phyloP scores from a whole-genome alignment of 2,888 invertebrate species.

The Acleris cristana region DNA sequence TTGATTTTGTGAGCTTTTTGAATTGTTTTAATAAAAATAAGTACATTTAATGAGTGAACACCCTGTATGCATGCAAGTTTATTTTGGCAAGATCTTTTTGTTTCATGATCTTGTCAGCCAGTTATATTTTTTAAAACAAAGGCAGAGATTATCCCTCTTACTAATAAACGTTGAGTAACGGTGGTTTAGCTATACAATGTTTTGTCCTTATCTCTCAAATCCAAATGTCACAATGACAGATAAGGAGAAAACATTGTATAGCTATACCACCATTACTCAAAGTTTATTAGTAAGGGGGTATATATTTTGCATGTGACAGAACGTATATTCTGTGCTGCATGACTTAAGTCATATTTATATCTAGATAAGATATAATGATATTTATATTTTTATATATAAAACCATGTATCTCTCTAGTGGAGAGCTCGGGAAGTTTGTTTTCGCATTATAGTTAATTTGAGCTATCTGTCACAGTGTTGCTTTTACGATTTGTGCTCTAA shows the following conservation, averaged over 20 bases:
- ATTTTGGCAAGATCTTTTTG: conserved; percentile 6
- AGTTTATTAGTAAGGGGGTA: too few relatives aligned
- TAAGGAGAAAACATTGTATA: too few relatives aligned
- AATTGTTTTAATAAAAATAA: not conserved
- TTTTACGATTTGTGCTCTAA: conserved; percentile 48
- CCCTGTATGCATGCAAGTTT: conserved; percentile 33
- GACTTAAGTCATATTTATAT: conserved; percentile 50
- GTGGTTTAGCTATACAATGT: too few relatives aligned
- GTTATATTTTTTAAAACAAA: conserved; percentile 22
- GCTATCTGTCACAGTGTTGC: conserved; percentile 30
- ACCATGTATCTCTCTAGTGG: conserved; percentile 78
- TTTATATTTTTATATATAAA: conserved; percentile 52
- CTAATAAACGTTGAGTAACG: too few relatives aligned
- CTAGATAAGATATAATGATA: conserved; percentile 50
- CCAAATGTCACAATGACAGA: too few relatives aligned
- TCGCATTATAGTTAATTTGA: conserved; percentile 49
- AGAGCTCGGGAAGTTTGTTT: conserved; percentile 80
- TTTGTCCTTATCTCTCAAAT: too few relatives aligned
- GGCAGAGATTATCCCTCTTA: conserved; percentile 22
- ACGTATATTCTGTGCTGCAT: conserved; percentile 65
- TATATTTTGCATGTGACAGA: conserved; percentile 73
- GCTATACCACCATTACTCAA: too few relatives aligned
- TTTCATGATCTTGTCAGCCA: conserved; percentile 3
- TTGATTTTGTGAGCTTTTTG: conserved; percentile 9
- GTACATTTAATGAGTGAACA: conserved; percentile 10